Conservation (phyloP, 1,140 invertebrate genomes). For the Heliothis virescens region DNA sequence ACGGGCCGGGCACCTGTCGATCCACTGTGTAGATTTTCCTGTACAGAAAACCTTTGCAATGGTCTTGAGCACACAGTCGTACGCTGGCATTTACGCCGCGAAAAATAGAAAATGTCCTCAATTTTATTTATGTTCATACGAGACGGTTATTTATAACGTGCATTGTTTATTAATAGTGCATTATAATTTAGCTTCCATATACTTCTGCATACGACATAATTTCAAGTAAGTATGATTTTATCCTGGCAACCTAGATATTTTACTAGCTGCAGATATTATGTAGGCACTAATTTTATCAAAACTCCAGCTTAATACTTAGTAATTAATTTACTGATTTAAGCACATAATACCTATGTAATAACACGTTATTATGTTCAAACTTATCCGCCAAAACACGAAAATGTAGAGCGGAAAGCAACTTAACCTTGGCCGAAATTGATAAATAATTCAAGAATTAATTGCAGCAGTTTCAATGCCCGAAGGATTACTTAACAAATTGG, state of each 20-base stretch:
- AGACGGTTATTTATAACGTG: background rate
- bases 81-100: background rate
- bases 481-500: constrained; percentile 27
- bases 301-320: too few relatives aligned
- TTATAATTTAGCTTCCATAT: background rate
- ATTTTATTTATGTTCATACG: background rate
- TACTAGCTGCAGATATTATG: too few relatives aligned
- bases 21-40: too few relatives aligned
- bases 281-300: too few relatives aligned
- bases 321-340: too few relatives aligned
- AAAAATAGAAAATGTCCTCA: constrained; percentile 30
- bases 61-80: too few relatives aligned
- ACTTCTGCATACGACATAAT: background rate
- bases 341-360: background rate
- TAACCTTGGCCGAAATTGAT: constrained; percentile 25
- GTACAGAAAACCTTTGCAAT: too few relatives aligned
- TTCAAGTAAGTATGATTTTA: background rate
- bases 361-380: background rate
- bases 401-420: background rate
- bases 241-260: too few relatives aligned
- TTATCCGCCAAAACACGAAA: background rate
- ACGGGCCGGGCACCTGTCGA: too few relatives aligned
- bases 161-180: background rate
- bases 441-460: constrained; percentile 22
- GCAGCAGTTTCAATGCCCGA: constrained; percentile 7